Percentiles rank a stretch among this genome's conserved stretches.
Conservation (phyloP, 2,113 vertebrate genomes). For the Smithornis capensis region DNA sequence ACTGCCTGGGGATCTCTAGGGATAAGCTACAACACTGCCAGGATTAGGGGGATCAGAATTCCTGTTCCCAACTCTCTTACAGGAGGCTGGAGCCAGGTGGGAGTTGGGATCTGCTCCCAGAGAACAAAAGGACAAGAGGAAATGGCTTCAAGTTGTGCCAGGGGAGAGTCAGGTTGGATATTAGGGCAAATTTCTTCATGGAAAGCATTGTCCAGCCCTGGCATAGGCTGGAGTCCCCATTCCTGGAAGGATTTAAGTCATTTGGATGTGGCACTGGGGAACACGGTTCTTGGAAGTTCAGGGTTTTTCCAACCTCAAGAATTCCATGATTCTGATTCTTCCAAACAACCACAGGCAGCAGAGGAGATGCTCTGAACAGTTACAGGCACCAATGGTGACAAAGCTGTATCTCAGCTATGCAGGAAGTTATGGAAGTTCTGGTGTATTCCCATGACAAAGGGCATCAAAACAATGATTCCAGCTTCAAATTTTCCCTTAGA, state of each 20-base stretch:
- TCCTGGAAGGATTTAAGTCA: neutral
- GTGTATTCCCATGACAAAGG: neutral
- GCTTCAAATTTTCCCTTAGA: neutral
- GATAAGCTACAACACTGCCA: neutral
- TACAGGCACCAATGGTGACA: neutral
- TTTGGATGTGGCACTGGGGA: neutral
- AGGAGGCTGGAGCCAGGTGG: neutral
- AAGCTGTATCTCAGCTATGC: neutral
- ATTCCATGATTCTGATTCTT: neutral
- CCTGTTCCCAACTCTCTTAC: too few species aligned
- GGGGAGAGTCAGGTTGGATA: neutral
- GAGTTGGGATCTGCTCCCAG: neutral
- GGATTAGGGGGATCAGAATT: neutral
- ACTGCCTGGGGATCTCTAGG: neutral
- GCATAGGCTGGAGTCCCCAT: too few species aligned
- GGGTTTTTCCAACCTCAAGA: neutral
- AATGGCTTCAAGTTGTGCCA: neutral
- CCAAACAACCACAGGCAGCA: too few species aligned
- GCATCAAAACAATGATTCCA: neutral
- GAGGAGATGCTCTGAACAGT: neutral
- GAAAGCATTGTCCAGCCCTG: neutral
- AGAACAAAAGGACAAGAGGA: neutral
- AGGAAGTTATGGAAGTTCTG: neutral
- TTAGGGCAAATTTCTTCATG: neutral
- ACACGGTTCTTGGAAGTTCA: too few species aligned